phyloP scores from a whole-genome alignment of 1,140 invertebrate species.

The Tribolium castaneum region DNA sequence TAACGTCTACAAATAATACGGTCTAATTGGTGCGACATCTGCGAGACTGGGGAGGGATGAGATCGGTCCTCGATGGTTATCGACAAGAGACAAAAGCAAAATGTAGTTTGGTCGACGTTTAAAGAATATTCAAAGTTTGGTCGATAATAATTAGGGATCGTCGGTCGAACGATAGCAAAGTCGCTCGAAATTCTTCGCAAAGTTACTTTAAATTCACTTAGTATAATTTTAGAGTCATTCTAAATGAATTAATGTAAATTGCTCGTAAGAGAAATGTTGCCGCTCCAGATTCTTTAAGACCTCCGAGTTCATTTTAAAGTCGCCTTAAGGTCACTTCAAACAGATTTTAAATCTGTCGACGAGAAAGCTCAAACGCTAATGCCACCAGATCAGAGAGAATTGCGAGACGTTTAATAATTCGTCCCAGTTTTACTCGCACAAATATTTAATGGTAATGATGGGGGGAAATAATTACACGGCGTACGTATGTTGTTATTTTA shows the following conservation, averaged over 20 bases:
- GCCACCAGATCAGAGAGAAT: background rate
- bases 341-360: conserved; percentile 17
- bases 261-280: conserved; percentile 22
- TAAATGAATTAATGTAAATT: conserved; percentile 35
- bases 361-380: conserved; percentile 6
- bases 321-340: conserved; percentile 27
- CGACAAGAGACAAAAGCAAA: background rate
- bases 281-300: conserved; percentile 28
- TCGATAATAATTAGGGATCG: background rate
- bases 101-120: background rate
- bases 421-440: background rate
- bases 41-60: background rate
- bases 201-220: conserved; percentile 35
- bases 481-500: background rate
- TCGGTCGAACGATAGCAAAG: background rate
- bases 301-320: conserved; percentile 20
- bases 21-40: background rate
- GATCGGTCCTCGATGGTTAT: background rate
- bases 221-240: conserved; percentile 30
- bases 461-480: background rate
- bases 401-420: background rate
- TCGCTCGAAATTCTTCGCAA: conserved; percentile 3
- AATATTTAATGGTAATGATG: background rate
- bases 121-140: background rate
- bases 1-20: background rate